Base-by-base conservation (phyloP, 2,888 invertebrate genomes). In the Heliothis peltigera region DNA sequence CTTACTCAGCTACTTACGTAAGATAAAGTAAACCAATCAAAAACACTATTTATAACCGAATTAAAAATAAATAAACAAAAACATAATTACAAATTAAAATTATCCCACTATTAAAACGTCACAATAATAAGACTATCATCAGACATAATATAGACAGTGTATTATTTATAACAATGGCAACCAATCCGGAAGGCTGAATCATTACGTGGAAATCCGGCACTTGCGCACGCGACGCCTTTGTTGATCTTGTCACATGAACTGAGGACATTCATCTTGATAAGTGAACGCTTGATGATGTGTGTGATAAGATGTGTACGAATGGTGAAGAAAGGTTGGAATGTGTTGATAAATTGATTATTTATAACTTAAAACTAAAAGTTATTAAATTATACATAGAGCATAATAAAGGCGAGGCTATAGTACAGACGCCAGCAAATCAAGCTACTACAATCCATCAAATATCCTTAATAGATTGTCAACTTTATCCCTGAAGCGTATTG, bases 161-260 rank as follows among this genome's bases (percentile, higher is more conserved):
- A 32, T 32, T 32, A 25, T 2, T 25, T 12, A 10, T 47, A 73
- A 35, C 47, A 47, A 54, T 51, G 10, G 1, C 4, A 46, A 8
- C 22, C 53, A 43, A 44, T 44, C 44, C 70, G 75, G 75, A 72
- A 72, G 70, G 46, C 15, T 22, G 22, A 6, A 7, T 46, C 19
- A 46, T 70, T 46, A 72, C 58, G 60, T 80, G 74, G 75, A 80
- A 63, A 80, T 77, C 74, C 75, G 78, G 70, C 56, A 22, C 8
- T 7, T 28, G 76, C 58, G 71, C 73, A 70, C 77, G 73, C 73
- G 58, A 73, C 47, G 35, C 71, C 71, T 77, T 39, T 73, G 74
- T 81, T 77, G 74, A 76, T 81, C 75, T 79, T 76, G 81, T 79
- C 74, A 71, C 61, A 68, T 66, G 64, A 72, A 66, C 60, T 52